Base-by-base conservation (phyloP, 2,113 vertebrate genomes). In the Brachypteracias leptosomus region DNA sequence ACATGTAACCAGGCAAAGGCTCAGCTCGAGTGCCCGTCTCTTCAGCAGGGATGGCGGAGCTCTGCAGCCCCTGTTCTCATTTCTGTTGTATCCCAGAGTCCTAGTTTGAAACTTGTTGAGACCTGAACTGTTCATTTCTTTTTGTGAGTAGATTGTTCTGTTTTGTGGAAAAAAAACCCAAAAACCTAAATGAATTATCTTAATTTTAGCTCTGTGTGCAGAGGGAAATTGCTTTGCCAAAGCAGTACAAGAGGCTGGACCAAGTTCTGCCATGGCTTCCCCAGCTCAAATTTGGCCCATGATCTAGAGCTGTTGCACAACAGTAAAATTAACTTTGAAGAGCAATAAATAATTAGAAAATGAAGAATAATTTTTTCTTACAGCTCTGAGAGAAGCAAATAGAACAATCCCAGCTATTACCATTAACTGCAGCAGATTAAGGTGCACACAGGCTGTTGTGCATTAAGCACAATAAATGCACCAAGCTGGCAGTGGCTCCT, bases 61-160 rank as follows among this genome's bases (percentile, higher is more conserved):
- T 82, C 82, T 76, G 92, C 55, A 93, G 80, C 65, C 90, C 80
- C 72, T 93, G 94, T 70, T 90, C 90, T 96, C 2, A 22, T 96
- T 95, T 96, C 89, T 95, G 91, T 97, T 95, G 89, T 85, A 90
- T 74, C 57, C 68, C 89, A 13, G 59, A 95, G 93, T 94, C 95
- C 72, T 82, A 38, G 83, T 97, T 95, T 6, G 1, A 93, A 90
- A 94, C 92, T 96, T 95, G 66, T 95, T 93, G 92, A 94, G 86
- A 89, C 59, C 52, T 96, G 87, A 96, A 94, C 73, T 96, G 93
- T 97, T 94, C 80, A 91, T 95, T 90, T 59, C 57, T 93, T 96
- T 95, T 88, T 89, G 94, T 94, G 90, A 97, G 68, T 94, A 88
- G 75, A 70, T 89, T 74, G 92, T 96, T 93, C 72, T 94, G 81